phyloP scores from a whole-genome alignment of 2,888 invertebrate species.

The Automeris io region DNA sequence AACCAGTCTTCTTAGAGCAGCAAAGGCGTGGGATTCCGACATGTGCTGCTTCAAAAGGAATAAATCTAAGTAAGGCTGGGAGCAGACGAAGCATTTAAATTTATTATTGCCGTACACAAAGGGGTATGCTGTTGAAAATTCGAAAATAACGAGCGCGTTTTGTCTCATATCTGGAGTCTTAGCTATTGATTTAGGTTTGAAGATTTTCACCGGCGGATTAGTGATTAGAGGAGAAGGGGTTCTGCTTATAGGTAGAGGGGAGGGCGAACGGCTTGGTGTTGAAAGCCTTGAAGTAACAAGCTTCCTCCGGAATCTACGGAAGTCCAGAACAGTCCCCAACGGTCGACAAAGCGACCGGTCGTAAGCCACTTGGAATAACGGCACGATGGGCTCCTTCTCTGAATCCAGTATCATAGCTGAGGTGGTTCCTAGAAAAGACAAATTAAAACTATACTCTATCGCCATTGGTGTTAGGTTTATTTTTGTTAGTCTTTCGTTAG shows the following conservation, averaged over 20 bases:
- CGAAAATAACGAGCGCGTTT: conserved; percentile 58
- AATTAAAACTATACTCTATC: conserved; percentile 18
- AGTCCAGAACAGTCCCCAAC: conserved; percentile 56
- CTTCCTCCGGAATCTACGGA: conserved; percentile 34
- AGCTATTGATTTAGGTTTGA: conserved; percentile 20
- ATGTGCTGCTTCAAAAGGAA: conserved; percentile 49
- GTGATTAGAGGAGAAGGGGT: conserved; percentile 16
- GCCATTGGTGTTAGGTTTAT: background rate
- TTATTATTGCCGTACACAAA: conserved; percentile 66
- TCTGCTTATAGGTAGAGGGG: conserved; percentile 16
- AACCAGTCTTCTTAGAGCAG: conserved; percentile 51
- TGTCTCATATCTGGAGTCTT: conserved; percentile 46
- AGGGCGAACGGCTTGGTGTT: conserved; percentile 52
- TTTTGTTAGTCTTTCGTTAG: no score
- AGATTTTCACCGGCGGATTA: conserved; percentile 9
- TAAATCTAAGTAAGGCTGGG: conserved; percentile 56
- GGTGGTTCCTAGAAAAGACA: conserved; percentile 66
- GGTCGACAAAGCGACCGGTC: conserved; percentile 65
- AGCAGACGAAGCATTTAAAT: conserved; percentile 65
- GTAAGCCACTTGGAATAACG: conserved; percentile 67
- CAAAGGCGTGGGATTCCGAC: conserved; percentile 47
- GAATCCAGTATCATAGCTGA: conserved; percentile 29
- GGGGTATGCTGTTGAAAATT: conserved; percentile 62
- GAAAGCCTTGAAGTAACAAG: conserved; percentile 16
- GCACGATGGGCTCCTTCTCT: conserved; percentile 46